Percentiles rank a stretch among this genome's conserved stretches.
phyloP scores from a whole-genome alignment of 2,888 invertebrate species.

The Dolichomitus sp. region DNA sequence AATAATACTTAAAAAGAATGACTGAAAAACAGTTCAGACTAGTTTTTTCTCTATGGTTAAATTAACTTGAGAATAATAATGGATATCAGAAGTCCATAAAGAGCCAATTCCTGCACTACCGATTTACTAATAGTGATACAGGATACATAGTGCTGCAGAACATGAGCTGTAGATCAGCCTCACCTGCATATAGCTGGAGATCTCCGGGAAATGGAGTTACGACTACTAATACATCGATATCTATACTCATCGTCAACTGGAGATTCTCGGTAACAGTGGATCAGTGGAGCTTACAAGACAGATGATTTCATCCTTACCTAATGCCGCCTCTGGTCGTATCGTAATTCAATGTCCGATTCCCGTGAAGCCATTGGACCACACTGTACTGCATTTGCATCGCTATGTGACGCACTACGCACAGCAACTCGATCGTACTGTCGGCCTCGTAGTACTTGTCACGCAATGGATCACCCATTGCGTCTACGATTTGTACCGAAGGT shows the following conservation, averaged over 20 bases:
- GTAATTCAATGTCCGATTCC: constrained; percentile 89
- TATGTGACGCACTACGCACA: constrained; percentile 88
- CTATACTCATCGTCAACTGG: background rate
- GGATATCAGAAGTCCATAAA: no score
- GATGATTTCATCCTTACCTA: constrained; percentile 85
- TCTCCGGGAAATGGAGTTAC: background rate
- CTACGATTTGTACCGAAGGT: constrained; percentile 91
- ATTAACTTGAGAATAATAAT: no score
- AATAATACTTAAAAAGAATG: no score
- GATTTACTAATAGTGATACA: no score
- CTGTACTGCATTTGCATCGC: constrained; percentile 87
- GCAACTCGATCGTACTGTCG: constrained; percentile 90
- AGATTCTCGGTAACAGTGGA: constrained; percentile 10
- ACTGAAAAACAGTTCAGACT: no score
- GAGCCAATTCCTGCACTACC: no score
- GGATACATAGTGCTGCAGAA: no score
- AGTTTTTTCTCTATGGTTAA: no score
- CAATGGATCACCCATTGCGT: constrained; percentile 89
- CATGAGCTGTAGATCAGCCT: no score
- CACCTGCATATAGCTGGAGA: background rate
- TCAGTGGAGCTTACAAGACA: constrained; percentile 21
- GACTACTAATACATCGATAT: background rate
- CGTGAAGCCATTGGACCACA: constrained; percentile 90
- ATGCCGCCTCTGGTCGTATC: constrained; percentile 90
- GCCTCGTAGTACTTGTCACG: constrained; percentile 90